A percentile compares a stretch with the other conserved stretches of the same genome.
Conservation (phyloP, 2,113 vertebrate species). For the Xerus inauris region DNA sequence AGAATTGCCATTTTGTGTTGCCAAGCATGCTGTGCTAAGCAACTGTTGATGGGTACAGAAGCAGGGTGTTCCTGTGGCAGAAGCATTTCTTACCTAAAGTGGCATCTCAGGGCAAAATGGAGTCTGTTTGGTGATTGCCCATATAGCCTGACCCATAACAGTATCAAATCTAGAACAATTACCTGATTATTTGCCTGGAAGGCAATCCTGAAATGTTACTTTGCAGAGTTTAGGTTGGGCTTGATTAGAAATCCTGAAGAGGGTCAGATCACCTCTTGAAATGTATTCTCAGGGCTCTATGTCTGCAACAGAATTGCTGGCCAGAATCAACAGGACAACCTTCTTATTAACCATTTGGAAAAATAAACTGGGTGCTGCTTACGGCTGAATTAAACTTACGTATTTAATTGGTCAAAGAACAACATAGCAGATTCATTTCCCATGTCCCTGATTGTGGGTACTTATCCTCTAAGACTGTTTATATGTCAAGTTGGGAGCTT, state of each 20-base stretch:
- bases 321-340: neutral
- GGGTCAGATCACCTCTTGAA: neutral
- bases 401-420: neutral
- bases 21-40: no score
- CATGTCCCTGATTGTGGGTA: neutral
- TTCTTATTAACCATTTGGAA: neutral
- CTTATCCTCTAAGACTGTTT: neutral
- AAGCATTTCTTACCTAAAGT: no score
- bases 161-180: neutral
- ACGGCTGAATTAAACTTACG: neutral
- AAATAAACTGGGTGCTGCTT: neutral
- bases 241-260: neutral
- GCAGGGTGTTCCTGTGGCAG: no score
- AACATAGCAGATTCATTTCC: neutral
- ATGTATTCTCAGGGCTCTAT: neutral
- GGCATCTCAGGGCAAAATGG: no score
- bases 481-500: neutral
- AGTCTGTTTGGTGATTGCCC: no score
- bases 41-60: no score
- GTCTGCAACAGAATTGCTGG: neutral
- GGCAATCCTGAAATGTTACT: neutral
- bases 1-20: no score
- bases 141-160: no score
- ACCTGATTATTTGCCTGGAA: neutral
- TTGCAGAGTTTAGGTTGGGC: neutral